Conservation (phyloP, 2,888 invertebrate genomes). For the Coelinius sp. region DNA sequence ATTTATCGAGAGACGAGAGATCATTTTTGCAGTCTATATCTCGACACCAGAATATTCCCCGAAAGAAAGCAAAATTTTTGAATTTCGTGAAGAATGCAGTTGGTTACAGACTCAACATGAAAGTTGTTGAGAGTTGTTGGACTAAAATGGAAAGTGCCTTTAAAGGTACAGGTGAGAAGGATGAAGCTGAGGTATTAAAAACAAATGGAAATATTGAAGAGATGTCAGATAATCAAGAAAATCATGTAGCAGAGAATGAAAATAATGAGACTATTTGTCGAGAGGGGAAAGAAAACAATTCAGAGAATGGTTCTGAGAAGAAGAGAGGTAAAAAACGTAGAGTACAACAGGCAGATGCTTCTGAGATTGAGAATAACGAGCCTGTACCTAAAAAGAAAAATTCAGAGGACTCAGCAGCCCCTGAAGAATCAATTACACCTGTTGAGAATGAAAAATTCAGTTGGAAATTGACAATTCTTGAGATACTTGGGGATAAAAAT, state of each 20-base stretch:
- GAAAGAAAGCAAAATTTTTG: slow-evolving; percentile 87
- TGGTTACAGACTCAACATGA: slow-evolving; percentile 74
- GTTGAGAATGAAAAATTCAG: slow-evolving; percentile 52
- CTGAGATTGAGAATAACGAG: slow-evolving; percentile 29
- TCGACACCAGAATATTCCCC: slow-evolving; percentile 85
- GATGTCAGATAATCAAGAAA: slow-evolving; percentile 41
- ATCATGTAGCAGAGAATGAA: slow-evolving; percentile 43
- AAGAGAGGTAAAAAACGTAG: slow-evolving; percentile 59
- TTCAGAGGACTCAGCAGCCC: slow-evolving; percentile 37
- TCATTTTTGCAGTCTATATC: slow-evolving; percentile 79
- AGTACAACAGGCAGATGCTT: slow-evolving; percentile 31
- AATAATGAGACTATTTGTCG: slow-evolving; percentile 31
- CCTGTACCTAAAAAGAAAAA: slow-evolving; percentile 39
- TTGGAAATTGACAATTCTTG: slow-evolving; percentile 60
- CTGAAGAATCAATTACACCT: slow-evolving; percentile 30
- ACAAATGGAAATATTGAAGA: slow-evolving; percentile 7
- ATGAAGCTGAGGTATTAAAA: slow-evolving; percentile 4
- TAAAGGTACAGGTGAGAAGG: slow-evolving; percentile 49
- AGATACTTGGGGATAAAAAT: slow-evolving; percentile 69
- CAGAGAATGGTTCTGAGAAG: slow-evolving; percentile 33
- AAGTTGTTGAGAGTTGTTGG: slow-evolving; percentile 80
- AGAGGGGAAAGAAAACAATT: slow-evolving; percentile 25
- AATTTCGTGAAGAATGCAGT: slow-evolving; percentile 80
- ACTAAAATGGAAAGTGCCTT: slow-evolving; percentile 71
- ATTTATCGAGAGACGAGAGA: slow-evolving; percentile 74